These are phyloP conservation scores for Anthonomus grandis DNA, from an alignment of 1,140 invertebrate genomes.

Conservation along the genomic window DNA sequence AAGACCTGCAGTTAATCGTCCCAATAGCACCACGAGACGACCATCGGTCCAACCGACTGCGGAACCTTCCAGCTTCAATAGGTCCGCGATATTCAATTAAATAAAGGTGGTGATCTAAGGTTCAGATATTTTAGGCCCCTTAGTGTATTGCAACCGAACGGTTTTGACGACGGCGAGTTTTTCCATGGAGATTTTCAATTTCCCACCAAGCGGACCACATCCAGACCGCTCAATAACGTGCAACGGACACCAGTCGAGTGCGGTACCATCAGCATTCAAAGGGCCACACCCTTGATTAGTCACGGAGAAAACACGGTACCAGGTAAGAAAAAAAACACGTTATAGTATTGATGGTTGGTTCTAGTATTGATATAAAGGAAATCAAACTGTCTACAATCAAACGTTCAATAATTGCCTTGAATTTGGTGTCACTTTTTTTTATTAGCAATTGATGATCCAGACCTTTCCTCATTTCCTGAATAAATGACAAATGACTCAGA, in stretches of 20 bases:
- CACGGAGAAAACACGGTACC: constrained; percentile 35
- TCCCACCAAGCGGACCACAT: constrained; percentile 14
- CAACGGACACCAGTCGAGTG: constrained; percentile 17
- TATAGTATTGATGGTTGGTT: too few species aligned
- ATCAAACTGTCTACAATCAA: too few species aligned
- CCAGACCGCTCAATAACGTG: constrained; percentile 3
- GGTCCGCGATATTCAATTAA: too few species aligned
- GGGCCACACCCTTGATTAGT: constrained; percentile 32
- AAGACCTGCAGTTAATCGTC: background rate
- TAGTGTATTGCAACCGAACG: background rate
- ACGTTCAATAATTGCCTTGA: too few species aligned
- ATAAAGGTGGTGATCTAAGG: too few species aligned
- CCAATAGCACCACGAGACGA: background rate
- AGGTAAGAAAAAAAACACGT: constrained; percentile 37
- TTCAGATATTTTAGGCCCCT: constrained; percentile 2
- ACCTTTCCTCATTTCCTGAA: too few species aligned
- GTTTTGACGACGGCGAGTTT: constrained; percentile 30
- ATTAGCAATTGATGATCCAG: too few species aligned
- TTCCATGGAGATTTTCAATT: constrained; percentile 35
- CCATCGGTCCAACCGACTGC: too few species aligned
- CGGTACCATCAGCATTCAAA: constrained; percentile 30
- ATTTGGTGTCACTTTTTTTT: background rate
- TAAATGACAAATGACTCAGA: too few species aligned
- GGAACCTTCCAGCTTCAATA: too few species aligned
- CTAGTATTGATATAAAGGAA: too few species aligned